Base-by-base conservation (phyloP, 2,888 invertebrate species). In the Apotomis capreana region DNA sequence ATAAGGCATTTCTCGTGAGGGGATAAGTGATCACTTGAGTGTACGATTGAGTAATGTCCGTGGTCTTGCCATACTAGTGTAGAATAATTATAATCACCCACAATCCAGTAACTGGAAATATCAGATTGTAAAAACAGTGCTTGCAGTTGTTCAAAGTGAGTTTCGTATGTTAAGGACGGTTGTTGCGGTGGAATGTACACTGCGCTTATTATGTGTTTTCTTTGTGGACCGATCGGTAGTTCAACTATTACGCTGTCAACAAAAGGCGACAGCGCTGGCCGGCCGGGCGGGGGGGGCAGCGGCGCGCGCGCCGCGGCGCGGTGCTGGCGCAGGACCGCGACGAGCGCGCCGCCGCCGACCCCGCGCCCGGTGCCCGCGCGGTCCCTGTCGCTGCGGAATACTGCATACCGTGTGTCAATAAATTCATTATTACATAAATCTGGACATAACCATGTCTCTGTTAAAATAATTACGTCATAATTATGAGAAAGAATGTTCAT, bases 361-460 rank as follows among this genome's bases (percentile, higher is more conserved):
- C 62, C 62, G 51, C 62, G 62, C 36, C 62, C 62, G 62, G 52
- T n/a, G 26, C 62, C 62, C 62, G 62, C 62, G 37, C 37, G 13
- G n/a, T 63, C 52, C 13, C 62, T 63, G 51, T 63, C 62, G 36
- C 52, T 36, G 6, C 62, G 62, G 5, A 63, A 63, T 12, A 63
- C 62, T n/a, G 37, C n/a, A 13, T 63, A 63, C 10, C 62, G 62
- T 8, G n/a, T 4, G 37, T 63, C 62, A 8, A 63, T 63, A 13
- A 63, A 63, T 37, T 63, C 62, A 52, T 52, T 63, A 52, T 63
- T 63, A n/a, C n/a, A 2, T 6, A 63, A 37, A 52, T 51, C 52
- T 9, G 62, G 62, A 51, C 62, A 63, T 52, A 63, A n/a, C 62
- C 64, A 64, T 5, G 64, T 64, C 15, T 54, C 64, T 9, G 64